Evolutionary conservation across 2,113 vertebrate genomes (phyloP).

Genomic region (Leucosticte australis): DNA sequence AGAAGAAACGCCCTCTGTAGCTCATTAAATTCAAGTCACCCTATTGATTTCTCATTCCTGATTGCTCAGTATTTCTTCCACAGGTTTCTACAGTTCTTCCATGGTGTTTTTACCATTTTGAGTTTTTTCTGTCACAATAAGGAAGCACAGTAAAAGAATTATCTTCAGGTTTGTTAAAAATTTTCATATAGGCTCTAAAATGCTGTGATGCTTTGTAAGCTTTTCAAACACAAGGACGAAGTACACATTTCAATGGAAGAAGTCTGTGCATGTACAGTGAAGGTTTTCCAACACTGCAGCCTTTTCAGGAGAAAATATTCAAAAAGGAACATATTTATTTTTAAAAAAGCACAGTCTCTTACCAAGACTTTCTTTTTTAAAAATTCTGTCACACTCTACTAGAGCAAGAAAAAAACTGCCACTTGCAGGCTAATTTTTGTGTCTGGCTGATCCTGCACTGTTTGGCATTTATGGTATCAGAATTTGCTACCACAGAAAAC

Average conservation of each 20-base stretch:
- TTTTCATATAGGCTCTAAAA: background rate
- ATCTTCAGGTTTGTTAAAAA: background rate
- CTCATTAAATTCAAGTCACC: background rate
- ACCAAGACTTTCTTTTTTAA: background rate
- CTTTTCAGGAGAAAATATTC: background rate
- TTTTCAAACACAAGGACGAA: background rate
- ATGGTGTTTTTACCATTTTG: background rate
- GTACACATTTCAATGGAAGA: background rate
- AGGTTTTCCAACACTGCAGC: background rate
- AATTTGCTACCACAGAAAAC: background rate
- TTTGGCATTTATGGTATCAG: background rate
- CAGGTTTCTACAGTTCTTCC: background rate
- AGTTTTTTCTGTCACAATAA: background rate
- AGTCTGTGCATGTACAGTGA: background rate
- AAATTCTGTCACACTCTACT: background rate
- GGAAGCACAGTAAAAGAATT: background rate
- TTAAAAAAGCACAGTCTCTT: background rate
- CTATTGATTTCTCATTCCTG: background rate
- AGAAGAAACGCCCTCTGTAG: background rate
- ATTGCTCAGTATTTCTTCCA: background rate
- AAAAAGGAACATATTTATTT: background rate
- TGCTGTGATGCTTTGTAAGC: background rate
- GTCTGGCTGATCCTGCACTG: background rate
- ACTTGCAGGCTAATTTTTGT: background rate
- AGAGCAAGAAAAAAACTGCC: background rate